Evolutionary conservation across 2,113 vertebrate genomes (phyloP).

Genomic region (Leucoraja erinaceus): DNA sequence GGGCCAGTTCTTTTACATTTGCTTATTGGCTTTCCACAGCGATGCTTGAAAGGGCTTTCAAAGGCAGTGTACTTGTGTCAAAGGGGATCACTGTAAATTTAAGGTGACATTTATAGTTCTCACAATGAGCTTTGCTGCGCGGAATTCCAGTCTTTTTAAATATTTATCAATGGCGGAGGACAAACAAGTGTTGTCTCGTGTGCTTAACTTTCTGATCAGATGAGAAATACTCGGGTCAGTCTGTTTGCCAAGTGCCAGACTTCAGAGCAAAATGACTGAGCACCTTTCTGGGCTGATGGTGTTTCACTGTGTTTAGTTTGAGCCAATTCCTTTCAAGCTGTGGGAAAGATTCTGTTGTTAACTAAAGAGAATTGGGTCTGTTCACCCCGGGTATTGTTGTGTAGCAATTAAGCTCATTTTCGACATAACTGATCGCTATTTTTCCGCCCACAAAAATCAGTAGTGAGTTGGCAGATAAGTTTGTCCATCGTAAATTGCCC

Average conservation of each 20-base stretch:
- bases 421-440: neutral
- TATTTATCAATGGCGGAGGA: slow-evolving; percentile 29
- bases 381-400: neutral
- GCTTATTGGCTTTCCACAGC: neutral
- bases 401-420: neutral
- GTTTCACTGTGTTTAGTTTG: neutral
- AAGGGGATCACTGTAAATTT: neutral
- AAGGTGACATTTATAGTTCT: slow-evolving; percentile 22
- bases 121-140: neutral
- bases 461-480: neutral
- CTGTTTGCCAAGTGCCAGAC: neutral
- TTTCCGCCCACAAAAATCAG: neutral
- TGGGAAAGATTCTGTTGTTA: slow-evolving; percentile 13
- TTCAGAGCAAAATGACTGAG: slow-evolving; percentile 7
- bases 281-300: neutral
- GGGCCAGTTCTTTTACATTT: neutral
- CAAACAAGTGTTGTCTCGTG: slow-evolving; percentile 8
- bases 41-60: neutral
- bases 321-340: neutral
- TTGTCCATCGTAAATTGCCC: too few relatives aligned
- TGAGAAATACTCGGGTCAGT: neutral
- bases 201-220: slow-evolving; percentile 13
- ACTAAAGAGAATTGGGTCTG: neutral
- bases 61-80: neutral
- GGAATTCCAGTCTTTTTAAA: slow-evolving; percentile 29